Evolutionary conservation across 2,888 invertebrate species (phyloP), one percentile per base, ranked within the genome.

Genomic region (Meta bourneti): DNA sequence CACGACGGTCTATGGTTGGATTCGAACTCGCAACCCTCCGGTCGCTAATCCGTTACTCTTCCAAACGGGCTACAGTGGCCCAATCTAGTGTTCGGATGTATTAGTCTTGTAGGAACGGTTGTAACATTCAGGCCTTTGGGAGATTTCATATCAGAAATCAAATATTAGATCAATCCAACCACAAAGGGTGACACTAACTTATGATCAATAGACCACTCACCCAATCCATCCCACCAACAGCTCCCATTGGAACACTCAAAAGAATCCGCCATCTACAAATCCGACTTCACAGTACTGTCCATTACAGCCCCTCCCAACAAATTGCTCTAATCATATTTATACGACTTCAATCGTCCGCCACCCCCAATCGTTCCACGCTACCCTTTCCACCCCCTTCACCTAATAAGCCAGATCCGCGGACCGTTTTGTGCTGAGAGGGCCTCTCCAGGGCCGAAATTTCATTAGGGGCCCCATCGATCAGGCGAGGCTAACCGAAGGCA

Each of bases 321-420:
- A 91, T 91, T 91, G 82, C 83, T 61, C 87, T 91, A 91, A 91
- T 91, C 91, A 88, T 87, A 91, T 91, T 91, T 91, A 91, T 91
- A 83, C 70, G 89, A 89, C 79, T 84, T 80, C 83, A 84, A 83
- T 83, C 11, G 89, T 49, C 20, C 7, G 78, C 72, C 54, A 16
- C 19, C 34, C 71, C 82, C 69, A 71, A 69, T 49, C 48, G 20
- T 34, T 71, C 75, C 7, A 6, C 19, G 51, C 72, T n/a, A 16
- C 19, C 81, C 83, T 54, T 49, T 34, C 69, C 70, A 16, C 49
- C 72, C 71, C n/a, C 86, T 91, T 82, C 34, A 4, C 87, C 91
- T 86, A 87, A 87, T 87, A 87, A 87, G 83, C 82, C 83, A 75
- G 85, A 86, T 80, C 74, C 71, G 74, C 69, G 69, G 69, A 79